Evolutionary conservation across 2,113 vertebrate species (phyloP), one percentile per base, ranked within the genome.

Genomic region (Plecotus auritus): DNA sequence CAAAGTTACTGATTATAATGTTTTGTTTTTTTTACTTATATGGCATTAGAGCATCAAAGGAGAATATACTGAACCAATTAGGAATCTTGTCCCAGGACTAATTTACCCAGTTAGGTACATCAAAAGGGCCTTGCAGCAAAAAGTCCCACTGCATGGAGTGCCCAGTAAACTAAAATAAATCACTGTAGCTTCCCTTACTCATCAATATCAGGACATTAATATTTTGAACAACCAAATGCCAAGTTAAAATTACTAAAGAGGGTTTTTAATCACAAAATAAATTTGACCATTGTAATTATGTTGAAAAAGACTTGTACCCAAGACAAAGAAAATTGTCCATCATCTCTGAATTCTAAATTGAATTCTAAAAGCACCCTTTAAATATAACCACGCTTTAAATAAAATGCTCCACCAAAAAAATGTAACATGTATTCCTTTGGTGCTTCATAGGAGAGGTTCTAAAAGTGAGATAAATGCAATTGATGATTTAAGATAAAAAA

Each of bases 181-280:
- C 59, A 6, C 73, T 30, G 11, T 9, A 64, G 11, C n/a, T 37
- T 64, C 32, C 66, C 5, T 56, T 61, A 74, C 2, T 88, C 85
- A 88, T 37, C 91, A 77, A 61, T 70, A 69, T 66, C 35, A 42
- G 26, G 26, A 64, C 18, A 20, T 78, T 85, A 42, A 66, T 37
- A 54, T 40, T 74, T 61, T 45, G 47, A 88, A 85, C 1, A 83
- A 83, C 8, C 5, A 32, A 77, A 78, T 70, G 37, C 35, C 51
- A 85, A 97, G 37, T 35, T 59, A 61, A 82, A 97, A 84, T 94
- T 93, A 90, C 83, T 95, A 83, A 32, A 35, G n/a, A 80, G 66
- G 51, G 61, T 37, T 93, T 94, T 95, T 54, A 54, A 78, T 92
- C 47, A 91, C 35, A 85, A 97, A 96, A 97, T 76, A 59, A 95